phyloP scores from a whole-genome alignment of 2,888 invertebrate genomes.

The Eupithecia subumbrata region DNA sequence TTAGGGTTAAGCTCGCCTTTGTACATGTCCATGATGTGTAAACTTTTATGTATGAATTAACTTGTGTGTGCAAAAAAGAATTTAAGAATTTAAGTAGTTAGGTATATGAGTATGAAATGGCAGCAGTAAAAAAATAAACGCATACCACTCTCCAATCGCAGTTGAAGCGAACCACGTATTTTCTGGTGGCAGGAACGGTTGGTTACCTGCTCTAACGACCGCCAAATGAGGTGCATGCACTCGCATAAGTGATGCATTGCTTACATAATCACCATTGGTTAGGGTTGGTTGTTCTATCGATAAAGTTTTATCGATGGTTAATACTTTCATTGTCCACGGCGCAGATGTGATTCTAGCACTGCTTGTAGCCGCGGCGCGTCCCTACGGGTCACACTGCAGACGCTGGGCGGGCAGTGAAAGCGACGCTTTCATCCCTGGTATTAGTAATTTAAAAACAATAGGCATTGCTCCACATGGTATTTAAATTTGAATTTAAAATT shows the following conservation, averaged over 20 bases:
- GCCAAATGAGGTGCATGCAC: constrained; percentile 77
- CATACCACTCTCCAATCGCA: constrained; percentile 9
- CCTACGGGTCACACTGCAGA: neutral
- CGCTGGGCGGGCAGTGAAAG: neutral
- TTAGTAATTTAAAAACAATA: neutral
- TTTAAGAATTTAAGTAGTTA: too few species aligned
- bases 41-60: too few species aligned
- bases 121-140: neutral
- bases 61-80: too few species aligned
- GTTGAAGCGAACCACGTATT: constrained; percentile 22
- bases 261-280: constrained; percentile 65
- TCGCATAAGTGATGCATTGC: constrained; percentile 78
- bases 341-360: neutral
- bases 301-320: constrained; percentile 13
- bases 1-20: too few species aligned
- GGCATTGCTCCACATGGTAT: too few species aligned
- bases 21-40: too few species aligned
- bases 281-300: constrained; percentile 50
- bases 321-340: neutral
- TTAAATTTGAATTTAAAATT: neutral
- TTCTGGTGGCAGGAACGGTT: constrained; percentile 27
- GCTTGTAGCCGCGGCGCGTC: neutral
- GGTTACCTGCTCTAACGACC: constrained; percentile 62
- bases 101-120: neutral
- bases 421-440: neutral